Evolutionary conservation across 2,888 invertebrate genomes (phyloP), one percentile per base, ranked within the genome.

Genomic region (Balanococcus diminutus): DNA sequence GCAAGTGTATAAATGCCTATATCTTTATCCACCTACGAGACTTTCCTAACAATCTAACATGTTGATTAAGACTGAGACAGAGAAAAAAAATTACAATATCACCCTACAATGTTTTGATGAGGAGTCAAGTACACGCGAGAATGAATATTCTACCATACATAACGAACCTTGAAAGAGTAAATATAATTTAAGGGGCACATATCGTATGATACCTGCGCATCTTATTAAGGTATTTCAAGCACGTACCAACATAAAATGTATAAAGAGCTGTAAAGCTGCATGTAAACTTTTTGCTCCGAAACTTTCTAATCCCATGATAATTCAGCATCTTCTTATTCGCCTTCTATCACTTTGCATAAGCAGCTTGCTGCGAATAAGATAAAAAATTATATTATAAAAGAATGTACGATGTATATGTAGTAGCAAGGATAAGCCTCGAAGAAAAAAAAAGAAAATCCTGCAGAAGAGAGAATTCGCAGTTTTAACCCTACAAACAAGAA

Each of bases 241-340:
- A 32, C 32, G 75, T 75, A 75, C 32, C 32, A 32, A 32, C 16
- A n/a, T 32, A 75, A n/a, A 75, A 32, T 32, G 75, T 75, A 75
- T 32, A 32, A 31, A 75, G 32, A n/a, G 31, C 32, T 32, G 32
- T 75, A 75, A 75, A 75, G 75, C 75, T 75, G 75, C 75, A 75
- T 75, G 36, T 75, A 32, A 75, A 75, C 75, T 75, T 75, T 75
- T 75, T 75, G 32, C 19, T 75, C n/a, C 32, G 32, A 75, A 75
- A 75, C 75, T 75, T 75, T n/a, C 32, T 75, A 75, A 75, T 75
- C 75, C 75, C 75, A 75, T 75, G 75, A 75, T 75, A 75, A 75
- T 75, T 75, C 75, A 32, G n/a, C 25, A 32, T 16, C 32, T 75
- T 36, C 75, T 9, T 25, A 75, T 75, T 32, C 61, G 25, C 32